Conservation (phyloP, 2,797 vertebrate genomes). For the Apodemus agrarius region DNA sequence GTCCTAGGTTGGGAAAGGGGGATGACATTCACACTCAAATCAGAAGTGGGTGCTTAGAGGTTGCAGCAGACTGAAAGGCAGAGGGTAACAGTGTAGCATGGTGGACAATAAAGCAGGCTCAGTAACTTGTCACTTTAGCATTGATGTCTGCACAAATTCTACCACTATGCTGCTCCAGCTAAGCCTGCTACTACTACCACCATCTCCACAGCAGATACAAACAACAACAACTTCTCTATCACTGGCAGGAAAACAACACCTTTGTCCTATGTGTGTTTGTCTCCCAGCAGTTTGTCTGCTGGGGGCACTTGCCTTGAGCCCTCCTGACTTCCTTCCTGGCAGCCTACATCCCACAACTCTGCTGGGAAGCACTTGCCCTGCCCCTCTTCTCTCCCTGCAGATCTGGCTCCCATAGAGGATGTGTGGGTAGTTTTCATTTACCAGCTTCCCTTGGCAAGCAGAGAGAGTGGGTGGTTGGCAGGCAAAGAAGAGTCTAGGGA, state of each 20-base stretch:
- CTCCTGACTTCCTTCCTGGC: background rate
- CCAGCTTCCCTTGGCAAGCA: background rate
- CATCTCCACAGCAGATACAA: background rate
- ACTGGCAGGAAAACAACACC: background rate
- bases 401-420: constrained; percentile 5
- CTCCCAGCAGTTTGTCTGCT: background rate
- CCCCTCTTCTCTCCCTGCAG: background rate
- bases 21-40: background rate
- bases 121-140: background rate
- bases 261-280: background rate
- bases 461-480: background rate
- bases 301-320: background rate
- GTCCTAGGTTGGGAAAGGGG: background rate
- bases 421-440: background rate
- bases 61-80: background rate
- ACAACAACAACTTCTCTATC: background rate
- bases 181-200: background rate
- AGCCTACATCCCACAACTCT: background rate
- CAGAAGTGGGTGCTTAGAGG: background rate
- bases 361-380: background rate
- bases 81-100: background rate
- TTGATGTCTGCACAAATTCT: background rate
- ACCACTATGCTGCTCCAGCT: background rate
- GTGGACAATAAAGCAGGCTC: background rate
- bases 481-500: background rate